Evolutionary conservation across 2,888 invertebrate genomes (phyloP).

Genomic region (Dione juno): DNA sequence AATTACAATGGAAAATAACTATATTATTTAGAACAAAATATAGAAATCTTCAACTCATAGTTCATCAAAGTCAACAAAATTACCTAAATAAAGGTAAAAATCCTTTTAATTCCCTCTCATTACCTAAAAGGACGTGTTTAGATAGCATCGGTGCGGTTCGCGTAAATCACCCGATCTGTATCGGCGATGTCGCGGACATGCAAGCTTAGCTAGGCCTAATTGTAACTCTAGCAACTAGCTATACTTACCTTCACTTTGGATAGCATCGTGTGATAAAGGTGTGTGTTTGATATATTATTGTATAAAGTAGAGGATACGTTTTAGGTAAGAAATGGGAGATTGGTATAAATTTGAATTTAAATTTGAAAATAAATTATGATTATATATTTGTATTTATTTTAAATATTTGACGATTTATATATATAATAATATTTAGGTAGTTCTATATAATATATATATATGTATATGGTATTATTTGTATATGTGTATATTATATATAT

Average conservation of each 20-base stretch:
- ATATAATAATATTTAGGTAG: no score
- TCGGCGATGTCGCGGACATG: conserved; percentile 63
- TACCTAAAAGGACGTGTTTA: conserved; percentile 58
- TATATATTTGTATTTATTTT: no score
- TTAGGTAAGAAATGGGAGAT: no score
- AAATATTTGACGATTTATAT: no score
- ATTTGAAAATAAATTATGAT: no score
- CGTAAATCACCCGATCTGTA: conserved; percentile 74
- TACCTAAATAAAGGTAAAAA: conserved; percentile 33
- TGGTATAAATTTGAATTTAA: no score
- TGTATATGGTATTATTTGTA: no score
- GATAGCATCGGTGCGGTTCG: conserved; percentile 62
- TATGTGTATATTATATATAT: no score
- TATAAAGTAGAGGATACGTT: neutral
- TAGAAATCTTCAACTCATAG: no score
- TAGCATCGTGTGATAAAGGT: conserved; percentile 41
- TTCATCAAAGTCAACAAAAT: conserved; percentile 31
- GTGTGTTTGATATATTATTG: conserved; percentile 26
- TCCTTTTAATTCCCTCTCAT: conserved; percentile 57
- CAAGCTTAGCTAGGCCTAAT: conserved; percentile 64
- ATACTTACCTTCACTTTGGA: conserved; percentile 33
- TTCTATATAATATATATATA: no score
- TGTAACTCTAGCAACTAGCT: conserved; percentile 52
- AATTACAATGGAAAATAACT: no score
- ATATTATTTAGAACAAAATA: no score